These are phyloP conservation scores for Mythimna lalbum DNA, from an alignment of 2,888 invertebrate species.

Conservation along the genomic window DNA sequence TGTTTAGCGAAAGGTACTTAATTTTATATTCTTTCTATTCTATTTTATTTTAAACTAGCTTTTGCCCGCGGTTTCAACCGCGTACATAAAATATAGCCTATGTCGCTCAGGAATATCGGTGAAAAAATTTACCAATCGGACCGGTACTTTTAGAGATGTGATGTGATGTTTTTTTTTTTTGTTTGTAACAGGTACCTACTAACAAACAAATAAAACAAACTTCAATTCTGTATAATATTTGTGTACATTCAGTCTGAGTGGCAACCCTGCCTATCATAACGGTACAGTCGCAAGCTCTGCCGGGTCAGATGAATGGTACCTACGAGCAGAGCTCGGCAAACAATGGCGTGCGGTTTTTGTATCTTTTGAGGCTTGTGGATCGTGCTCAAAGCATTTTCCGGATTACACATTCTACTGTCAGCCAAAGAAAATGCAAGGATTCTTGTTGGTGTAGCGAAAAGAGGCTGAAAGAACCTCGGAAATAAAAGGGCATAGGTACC, in stretches of 20 bases:
- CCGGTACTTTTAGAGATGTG: too few species aligned
- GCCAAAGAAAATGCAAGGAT: conserved; percentile 3
- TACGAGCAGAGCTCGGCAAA: conserved; percentile 29
- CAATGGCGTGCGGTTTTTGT: conserved; percentile 47
- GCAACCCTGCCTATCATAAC: conserved; percentile 51
- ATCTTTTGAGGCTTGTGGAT: conserved; percentile 13
- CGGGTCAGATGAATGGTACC: conserved; percentile 43
- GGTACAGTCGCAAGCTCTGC: conserved; percentile 38
- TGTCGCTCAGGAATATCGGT: too few species aligned
- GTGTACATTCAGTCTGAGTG: not conserved
- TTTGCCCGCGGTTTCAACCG: too few species aligned
- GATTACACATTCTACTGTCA: conserved; percentile 16
- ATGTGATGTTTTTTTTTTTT: too few species aligned
- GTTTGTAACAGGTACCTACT: too few species aligned
- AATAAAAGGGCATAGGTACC: not conserved
- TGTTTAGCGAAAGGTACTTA: not conserved
- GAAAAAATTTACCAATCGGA: too few species aligned
- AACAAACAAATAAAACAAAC: too few species aligned
- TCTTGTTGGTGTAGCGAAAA: not conserved
- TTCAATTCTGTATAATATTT: too few species aligned
- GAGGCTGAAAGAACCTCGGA: not conserved
- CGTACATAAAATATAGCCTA: too few species aligned
- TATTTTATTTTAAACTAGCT: not conserved
- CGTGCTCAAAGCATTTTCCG: conserved; percentile 18
- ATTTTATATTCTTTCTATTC: not conserved